A percentile compares a stretch with the other conserved stretches of the same genome.
Evolutionary conservation across 2,113 vertebrate species (phyloP).

Genomic region (Penelope pileata): DNA sequence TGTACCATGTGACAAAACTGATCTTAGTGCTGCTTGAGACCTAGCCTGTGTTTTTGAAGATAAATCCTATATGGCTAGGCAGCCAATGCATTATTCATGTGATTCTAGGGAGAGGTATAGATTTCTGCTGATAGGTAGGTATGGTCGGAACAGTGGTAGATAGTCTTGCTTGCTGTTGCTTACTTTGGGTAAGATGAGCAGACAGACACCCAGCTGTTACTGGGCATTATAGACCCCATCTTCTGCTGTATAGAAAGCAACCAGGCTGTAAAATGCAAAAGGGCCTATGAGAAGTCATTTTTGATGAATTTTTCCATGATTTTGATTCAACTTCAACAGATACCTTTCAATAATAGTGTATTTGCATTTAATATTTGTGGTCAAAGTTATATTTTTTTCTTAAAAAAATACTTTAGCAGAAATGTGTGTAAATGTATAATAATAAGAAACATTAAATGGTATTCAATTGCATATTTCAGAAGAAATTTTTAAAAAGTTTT

Average conservation of each 20-base stretch:
- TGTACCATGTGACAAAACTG: not conserved
- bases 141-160: not conserved
- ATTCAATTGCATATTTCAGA: not conserved
- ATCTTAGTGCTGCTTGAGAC: not conserved
- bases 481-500: not conserved
- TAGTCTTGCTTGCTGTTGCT: not conserved
- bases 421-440: not conserved
- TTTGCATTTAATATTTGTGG: not conserved
- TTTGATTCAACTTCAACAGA: not conserved
- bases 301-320: not conserved
- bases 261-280: not conserved
- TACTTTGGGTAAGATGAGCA: not conserved
- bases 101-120: slow-evolving; percentile 1
- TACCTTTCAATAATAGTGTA: not conserved
- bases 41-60: not conserved
- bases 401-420: not conserved
- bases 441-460: not conserved
- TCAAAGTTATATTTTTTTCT: not conserved
- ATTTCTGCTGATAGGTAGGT: slow-evolving; percentile 42
- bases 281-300: not conserved
- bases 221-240: not conserved
- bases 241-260: not conserved
- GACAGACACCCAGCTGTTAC: not conserved
- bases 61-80: not conserved
- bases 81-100: slow-evolving; percentile 36